phyloP scores from a whole-genome alignment of 2,888 invertebrate species.

The Ligdia adustata region DNA sequence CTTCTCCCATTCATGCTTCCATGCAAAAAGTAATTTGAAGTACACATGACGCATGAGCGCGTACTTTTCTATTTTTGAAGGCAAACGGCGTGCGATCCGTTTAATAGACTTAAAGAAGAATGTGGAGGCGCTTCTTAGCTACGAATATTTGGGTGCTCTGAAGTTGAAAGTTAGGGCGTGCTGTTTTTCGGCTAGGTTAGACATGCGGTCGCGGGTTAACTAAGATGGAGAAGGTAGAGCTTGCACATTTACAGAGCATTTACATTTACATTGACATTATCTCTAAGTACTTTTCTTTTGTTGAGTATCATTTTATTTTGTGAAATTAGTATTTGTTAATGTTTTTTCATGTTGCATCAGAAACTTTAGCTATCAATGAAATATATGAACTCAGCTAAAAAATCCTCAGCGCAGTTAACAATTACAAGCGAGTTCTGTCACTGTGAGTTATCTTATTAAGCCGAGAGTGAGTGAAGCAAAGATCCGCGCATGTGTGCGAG shows the following conservation, averaged over 20 bases:
- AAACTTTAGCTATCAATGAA: too few relatives aligned
- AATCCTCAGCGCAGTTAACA: too few relatives aligned
- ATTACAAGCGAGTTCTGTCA: constrained; percentile 5
- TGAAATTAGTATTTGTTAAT: too few relatives aligned
- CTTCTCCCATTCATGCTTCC: constrained; percentile 73
- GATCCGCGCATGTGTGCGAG: constrained; percentile 74
- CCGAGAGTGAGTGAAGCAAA: constrained; percentile 63
- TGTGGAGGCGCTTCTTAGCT: constrained; percentile 6
- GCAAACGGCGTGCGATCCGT: constrained; percentile 73
- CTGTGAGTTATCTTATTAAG: constrained; percentile 8
- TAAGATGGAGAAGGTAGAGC: too few relatives aligned
- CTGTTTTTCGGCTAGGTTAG: not conserved
- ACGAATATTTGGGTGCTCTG: not conserved
- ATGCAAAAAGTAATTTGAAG: constrained; percentile 79
- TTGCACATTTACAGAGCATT: too few relatives aligned
- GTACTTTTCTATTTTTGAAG: constrained; percentile 75
- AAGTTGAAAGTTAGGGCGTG: too few relatives aligned
- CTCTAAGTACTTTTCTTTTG: too few relatives aligned
- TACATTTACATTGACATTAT: too few relatives aligned
- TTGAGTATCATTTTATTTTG: too few relatives aligned
- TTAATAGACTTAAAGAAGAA: constrained; percentile 64
- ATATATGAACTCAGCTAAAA: too few relatives aligned
- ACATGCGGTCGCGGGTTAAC: not conserved
- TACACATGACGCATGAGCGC: constrained; percentile 70
- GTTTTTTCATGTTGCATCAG: too few relatives aligned